phyloP scores from a whole-genome alignment of 2,888 invertebrate species.

The Cosmia trapezina region DNA sequence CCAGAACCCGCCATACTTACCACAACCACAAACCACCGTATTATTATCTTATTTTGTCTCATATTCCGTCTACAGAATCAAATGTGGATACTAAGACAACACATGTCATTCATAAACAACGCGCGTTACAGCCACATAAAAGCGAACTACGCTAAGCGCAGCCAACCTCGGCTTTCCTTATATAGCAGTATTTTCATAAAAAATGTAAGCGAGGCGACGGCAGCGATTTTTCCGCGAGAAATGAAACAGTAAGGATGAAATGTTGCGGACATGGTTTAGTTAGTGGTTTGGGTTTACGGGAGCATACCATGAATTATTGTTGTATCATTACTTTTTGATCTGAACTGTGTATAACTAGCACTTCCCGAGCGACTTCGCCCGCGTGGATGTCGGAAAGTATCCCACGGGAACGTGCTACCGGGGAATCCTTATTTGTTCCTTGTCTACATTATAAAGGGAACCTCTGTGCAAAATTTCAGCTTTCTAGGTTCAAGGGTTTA shows the following conservation, averaged over 20 bases:
- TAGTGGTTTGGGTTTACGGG: background rate
- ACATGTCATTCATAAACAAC: conserved; percentile 61
- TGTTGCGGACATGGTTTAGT: conserved; percentile 21
- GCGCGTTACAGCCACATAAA: conserved; percentile 56
- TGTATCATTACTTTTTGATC: no score
- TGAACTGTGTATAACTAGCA: no score
- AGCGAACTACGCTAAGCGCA: conserved; percentile 53
- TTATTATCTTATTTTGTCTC: conserved; percentile 16
- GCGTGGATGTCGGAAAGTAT: no score
- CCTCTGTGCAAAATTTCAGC: no score
- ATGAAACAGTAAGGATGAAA: conserved; percentile 36
- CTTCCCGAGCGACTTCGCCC: no score
- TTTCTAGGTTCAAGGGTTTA: no score
- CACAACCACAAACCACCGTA: conserved; percentile 7
- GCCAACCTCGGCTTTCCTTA: conserved; percentile 64
- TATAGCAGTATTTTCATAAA: conserved; percentile 72
- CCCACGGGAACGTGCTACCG: no score
- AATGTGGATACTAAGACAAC: conserved; percentile 47
- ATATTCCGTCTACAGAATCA: background rate
- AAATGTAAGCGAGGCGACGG: conserved; percentile 69
- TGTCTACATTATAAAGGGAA: no score
- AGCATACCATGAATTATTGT: background rate
- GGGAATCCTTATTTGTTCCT: no score
- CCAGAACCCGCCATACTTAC: background rate
- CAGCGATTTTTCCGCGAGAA: conserved; percentile 69